These are phyloP conservation scores for Coccyzus lansbergi DNA, from an alignment of 2,797 vertebrate genomes.

Conservation along the genomic window DNA sequence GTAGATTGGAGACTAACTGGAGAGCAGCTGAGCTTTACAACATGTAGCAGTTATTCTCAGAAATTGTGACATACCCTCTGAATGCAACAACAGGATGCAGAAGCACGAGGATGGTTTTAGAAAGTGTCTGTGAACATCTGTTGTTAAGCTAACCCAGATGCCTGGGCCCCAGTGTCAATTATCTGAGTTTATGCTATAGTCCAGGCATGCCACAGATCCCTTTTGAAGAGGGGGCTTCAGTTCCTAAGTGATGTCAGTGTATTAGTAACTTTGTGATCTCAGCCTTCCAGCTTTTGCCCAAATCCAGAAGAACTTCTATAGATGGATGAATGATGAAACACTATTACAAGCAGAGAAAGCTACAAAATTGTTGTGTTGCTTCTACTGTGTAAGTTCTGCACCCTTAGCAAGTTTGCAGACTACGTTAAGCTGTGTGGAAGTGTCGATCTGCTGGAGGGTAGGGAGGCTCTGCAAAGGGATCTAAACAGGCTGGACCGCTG, in stretches of 20 bases:
- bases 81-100: not conserved
- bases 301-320: not conserved
- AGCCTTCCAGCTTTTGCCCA: slow-evolving; percentile 9
- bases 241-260: not conserved
- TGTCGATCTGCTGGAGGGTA: too few species aligned
- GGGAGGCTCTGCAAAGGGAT: too few species aligned
- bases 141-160: slow-evolving; percentile 43
- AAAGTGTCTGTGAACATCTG: slow-evolving; percentile 12
- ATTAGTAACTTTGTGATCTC: slow-evolving; percentile 28
- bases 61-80: not conserved
- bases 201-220: not conserved
- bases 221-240: not conserved
- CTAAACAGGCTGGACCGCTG: too few species aligned
- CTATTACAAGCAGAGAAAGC: not conserved
- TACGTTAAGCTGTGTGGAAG: too few species aligned
- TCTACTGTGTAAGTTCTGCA: not conserved
- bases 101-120: not conserved
- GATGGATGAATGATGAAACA: not conserved
- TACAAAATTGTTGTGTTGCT: not conserved
- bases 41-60: not conserved
- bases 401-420: too few species aligned
- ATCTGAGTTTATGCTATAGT: not conserved
- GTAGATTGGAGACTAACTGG: not conserved
- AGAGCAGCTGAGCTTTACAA: slow-evolving; percentile 20
- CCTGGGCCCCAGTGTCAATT: slow-evolving; percentile 30